Percentiles rank a stretch among this genome's conserved stretches.
phyloP scores from a whole-genome alignment of 2,888 invertebrate genomes.

The Boloria euphrosyne region DNA sequence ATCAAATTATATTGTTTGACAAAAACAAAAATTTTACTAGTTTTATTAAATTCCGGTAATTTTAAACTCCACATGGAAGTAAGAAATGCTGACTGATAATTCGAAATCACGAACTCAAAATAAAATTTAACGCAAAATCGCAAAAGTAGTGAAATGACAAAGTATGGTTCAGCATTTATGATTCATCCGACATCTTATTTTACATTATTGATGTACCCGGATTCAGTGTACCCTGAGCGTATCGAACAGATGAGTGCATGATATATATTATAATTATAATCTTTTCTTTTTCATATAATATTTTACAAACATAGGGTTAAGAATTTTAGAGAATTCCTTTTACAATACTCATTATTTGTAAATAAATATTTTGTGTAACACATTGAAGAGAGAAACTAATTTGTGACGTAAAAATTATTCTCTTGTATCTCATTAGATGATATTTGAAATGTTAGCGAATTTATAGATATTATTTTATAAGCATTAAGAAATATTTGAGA shows the following conservation, averaged over 20 bases:
- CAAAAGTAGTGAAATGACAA: too few species aligned
- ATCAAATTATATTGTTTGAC: too few species aligned
- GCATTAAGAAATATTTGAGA: conserved; percentile 72
- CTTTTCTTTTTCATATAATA: conserved; percentile 16
- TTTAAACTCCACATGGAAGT: too few species aligned
- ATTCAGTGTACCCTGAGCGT: not conserved
- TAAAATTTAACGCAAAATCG: too few species aligned
- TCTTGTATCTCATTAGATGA: conserved; percentile 82
- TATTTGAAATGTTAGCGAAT: conserved; percentile 80
- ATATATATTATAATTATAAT: conserved; percentile 14
- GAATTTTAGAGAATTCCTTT: conserved; percentile 39
- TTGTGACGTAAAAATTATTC: conserved; percentile 73
- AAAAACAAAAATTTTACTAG: too few species aligned
- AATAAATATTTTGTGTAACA: conserved; percentile 54
- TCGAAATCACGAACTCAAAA: too few species aligned
- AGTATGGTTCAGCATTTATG: too few species aligned
- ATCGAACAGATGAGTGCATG: conserved; percentile 21
- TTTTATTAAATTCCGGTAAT: too few species aligned
- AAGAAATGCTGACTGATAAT: too few species aligned
- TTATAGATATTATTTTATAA: conserved; percentile 74
- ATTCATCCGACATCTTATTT: too few species aligned
- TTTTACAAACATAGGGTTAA: conserved; percentile 34
- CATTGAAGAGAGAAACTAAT: conserved; percentile 56
- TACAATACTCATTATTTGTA: conserved; percentile 79
- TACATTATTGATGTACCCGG: too few species aligned